Base-by-base conservation (phyloP, 2,113 vertebrate genomes). In the Syngnathus scovelli region DNA sequence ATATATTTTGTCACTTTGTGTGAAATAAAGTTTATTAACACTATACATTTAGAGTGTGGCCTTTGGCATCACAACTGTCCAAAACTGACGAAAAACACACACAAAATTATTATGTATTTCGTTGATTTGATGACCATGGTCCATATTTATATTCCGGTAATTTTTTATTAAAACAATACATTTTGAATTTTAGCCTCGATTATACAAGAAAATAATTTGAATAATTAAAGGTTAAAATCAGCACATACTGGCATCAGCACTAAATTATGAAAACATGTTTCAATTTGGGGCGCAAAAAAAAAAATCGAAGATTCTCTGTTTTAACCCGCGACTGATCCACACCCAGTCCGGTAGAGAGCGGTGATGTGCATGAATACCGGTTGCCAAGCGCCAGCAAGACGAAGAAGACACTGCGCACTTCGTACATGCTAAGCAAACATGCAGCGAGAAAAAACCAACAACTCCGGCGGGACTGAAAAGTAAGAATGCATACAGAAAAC, bases 401-500 rank as follows among this genome's bases (percentile, higher is more conserved):
- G 55, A 58, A 58, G 55, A 15, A 21, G 38, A 43, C 1, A n/a
- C 18, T 12, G 5, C 60, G 10, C 9, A 21, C 38, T 18, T 18
- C 44, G 38, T 15, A 27, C 2, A 37, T 44, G 12, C 41, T 43
- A 43, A 43, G 8, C 7, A 44, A 36, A 0, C 63, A 92, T 92
- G 92, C 92, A 92, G 78, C 89, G 90, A 65, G 92, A 92, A 0
- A 90, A 91, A 77, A 88, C 85, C 27, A 89, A 81, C 66, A 90
- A 85, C 63, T 76, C 90, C 64, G 74, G 64, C 10, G 83, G 8
- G 64, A 87, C 83, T 72, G 92, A 92, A 75, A 92, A 92, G 92
- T 92, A 86, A 73, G 87, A 78, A 62, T 70, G 66, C 7, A 7
- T 10, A n/a, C 59, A 61, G 1, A 18, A 61, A 59, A 36, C 27